Percentiles rank a stretch among this genome's conserved stretches.
These are phyloP conservation scores for Rhysida immarginata DNA, from an alignment of 1,140 invertebrate genomes.

Conservation along the genomic window DNA sequence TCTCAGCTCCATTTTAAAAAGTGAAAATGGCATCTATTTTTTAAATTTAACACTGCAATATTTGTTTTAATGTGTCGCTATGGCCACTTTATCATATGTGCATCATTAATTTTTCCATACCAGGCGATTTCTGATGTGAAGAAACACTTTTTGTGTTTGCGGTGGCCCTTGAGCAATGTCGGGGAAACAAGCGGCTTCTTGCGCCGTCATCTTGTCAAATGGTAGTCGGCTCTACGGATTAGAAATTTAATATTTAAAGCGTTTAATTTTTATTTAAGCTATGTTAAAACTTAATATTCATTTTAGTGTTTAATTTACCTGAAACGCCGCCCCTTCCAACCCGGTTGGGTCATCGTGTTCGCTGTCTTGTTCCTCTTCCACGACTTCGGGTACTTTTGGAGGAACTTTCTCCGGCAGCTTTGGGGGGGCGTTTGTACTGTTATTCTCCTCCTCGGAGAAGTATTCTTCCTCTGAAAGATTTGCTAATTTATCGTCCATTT, in stretches of 20 bases:
- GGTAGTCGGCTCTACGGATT: slow-evolving; percentile 70
- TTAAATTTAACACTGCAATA: no score
- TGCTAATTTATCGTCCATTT: slow-evolving; percentile 26
- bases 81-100: background rate
- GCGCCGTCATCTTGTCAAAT: slow-evolving; percentile 85
- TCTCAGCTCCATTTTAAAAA: no score
- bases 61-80: no score
- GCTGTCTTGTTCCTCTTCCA: slow-evolving; percentile 24
- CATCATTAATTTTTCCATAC: slow-evolving; percentile 32
- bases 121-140: slow-evolving; percentile 81
- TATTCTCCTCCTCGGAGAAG: slow-evolving; percentile 24
- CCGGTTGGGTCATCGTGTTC: slow-evolving; percentile 31
- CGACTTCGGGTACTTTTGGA: slow-evolving; percentile 14
- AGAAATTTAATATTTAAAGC: background rate
- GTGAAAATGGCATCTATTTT: no score
- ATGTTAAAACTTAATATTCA: no score
- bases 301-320: no score
- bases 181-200: slow-evolving; percentile 83
- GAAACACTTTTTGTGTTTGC: slow-evolving; percentile 74
- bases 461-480: slow-evolving; percentile 28
- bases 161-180: slow-evolving; percentile 66
- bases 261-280: background rate
- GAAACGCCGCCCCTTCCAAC: slow-evolving; percentile 71
- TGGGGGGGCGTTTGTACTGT: slow-evolving; percentile 8
- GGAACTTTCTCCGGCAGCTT: slow-evolving; percentile 5